Evolutionary conservation across 2,888 invertebrate species (phyloP).

Genomic region (Nomada ferruginata): DNA sequence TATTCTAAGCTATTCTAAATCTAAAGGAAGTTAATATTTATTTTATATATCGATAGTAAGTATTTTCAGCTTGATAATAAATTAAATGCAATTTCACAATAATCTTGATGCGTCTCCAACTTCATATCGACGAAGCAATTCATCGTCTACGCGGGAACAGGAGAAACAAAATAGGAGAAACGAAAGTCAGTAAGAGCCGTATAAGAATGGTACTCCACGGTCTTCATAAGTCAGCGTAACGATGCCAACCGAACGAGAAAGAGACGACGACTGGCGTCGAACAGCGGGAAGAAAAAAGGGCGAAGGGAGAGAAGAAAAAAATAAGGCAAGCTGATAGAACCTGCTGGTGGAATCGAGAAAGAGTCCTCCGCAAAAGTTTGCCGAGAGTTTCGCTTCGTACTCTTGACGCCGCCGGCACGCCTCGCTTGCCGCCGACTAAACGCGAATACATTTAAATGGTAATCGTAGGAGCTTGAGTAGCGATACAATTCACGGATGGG

Average conservation of each 20-base stretch:
- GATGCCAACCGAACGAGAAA: slow-evolving; percentile 68
- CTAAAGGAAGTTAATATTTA: too few species aligned
- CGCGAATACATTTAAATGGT: slow-evolving; percentile 73
- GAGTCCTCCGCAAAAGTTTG: slow-evolving; percentile 49
- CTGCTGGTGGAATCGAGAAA: not conserved
- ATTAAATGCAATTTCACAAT: too few species aligned
- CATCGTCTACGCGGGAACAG: slow-evolving; percentile 31
- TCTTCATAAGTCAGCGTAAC: slow-evolving; percentile 71
- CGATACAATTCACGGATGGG: slow-evolving; percentile 48
- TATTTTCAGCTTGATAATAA: too few species aligned
- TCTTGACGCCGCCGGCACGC: slow-evolving; percentile 53
- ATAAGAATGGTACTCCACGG: slow-evolving; percentile 67
- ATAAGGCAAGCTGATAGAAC: slow-evolving; percentile 26
- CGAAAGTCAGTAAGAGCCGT: slow-evolving; percentile 60
- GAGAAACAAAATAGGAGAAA: slow-evolving; percentile 56
- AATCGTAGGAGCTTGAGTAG: slow-evolving; percentile 65
- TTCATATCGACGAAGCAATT: slow-evolving; percentile 25
- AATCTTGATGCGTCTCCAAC: not conserved
- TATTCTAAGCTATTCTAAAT: too few species aligned
- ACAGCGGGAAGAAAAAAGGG: not conserved
- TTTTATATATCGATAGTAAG: too few species aligned
- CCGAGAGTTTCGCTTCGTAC: slow-evolving; percentile 47
- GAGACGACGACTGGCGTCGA: slow-evolving; percentile 25
- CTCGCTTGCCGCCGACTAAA: slow-evolving; percentile 59
- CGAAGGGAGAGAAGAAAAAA: slow-evolving; percentile 14